phyloP scores from a whole-genome alignment of 2,888 invertebrate species.

The Ophion ellenae region DNA sequence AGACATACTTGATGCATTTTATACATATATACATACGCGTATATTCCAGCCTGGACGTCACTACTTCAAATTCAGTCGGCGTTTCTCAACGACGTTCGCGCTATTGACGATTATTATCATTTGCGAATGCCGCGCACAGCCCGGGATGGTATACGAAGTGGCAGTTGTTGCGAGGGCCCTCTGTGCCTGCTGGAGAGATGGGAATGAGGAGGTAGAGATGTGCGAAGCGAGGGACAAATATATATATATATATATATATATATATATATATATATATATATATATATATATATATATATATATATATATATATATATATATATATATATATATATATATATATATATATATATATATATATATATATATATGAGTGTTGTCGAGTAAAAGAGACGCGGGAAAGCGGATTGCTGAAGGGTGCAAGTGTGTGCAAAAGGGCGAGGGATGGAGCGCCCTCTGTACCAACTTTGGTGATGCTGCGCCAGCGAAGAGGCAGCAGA shows the following conservation, averaged over 20 bases:
- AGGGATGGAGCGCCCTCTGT: constrained; percentile 26
- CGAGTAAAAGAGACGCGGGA: constrained; percentile 22
- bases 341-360: constrained; percentile 1
- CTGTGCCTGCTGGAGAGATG: constrained; percentile 5
- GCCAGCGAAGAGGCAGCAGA: constrained; percentile 8
- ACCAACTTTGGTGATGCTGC: constrained; percentile 47
- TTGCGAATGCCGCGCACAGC: constrained; percentile 44
- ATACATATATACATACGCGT: neutral
- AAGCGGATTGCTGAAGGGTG: neutral
- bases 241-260: constrained; percentile 26
- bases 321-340: constrained; percentile 1
- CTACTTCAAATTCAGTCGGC: constrained; percentile 59
- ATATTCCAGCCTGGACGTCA: constrained; percentile 17
- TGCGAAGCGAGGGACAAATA: constrained; percentile 36
- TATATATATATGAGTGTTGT: constrained; percentile 1
- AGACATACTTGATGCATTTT: neutral
- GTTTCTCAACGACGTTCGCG: constrained; percentile 55
- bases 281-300: constrained; percentile 1
- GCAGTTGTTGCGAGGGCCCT: constrained; percentile 32
- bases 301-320: constrained; percentile 1
- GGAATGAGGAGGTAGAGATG: constrained; percentile 48
- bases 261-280: neutral
- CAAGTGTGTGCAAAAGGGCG: constrained; percentile 3
- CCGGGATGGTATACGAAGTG: constrained; percentile 23
- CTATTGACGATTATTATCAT: constrained; percentile 67